Base-by-base conservation (phyloP, 1,140 invertebrate species). In the Chelonus insularis region DNA sequence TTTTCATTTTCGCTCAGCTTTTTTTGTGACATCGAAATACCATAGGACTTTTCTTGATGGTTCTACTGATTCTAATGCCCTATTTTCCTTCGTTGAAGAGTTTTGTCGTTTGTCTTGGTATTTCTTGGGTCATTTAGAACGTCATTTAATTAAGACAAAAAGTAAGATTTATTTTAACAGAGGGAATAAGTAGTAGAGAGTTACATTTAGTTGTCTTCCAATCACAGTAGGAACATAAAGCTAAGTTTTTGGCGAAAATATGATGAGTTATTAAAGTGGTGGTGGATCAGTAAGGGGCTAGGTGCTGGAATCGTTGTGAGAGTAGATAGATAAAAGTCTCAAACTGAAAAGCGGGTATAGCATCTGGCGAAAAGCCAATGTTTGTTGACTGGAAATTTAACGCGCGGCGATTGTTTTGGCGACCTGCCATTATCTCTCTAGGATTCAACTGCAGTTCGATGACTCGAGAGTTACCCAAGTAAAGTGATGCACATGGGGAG, bases 331-430 rank as follows among this genome's bases (percentile, higher is more conserved):
- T 60, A 60, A 60, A 60, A 60, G 50, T 45, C 59, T 60, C 47
- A 14, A 58, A 21, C 29, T 32, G 7, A 32, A 6, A 29, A 34
- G 56, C 6, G 18, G 29, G 45, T 54, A 67, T 62, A 69, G 55
- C 62, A 62, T 32, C 68, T 76, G 74, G 74, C 74, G 25, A 4
- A 1, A 18, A 20, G 68, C 74, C 74, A 74, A 68, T 71, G 69
- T 77, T 77, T 77, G 75, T 76, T 77, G 74, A 77, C 75, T 77
- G 71, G 73, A 76, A 77, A 77, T 77, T 76, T 76, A 77, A 70
- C 71, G 71, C 67, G 63, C 55, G 66, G 63, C 74, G 71, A 77
- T 77, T 77, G 74, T 77, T 76, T 76, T 77, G 75, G 75, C 75
- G 51, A 39, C n/a, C 41, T 72, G 75, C 75, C 75, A 77, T 77